phyloP scores from a whole-genome alignment of 2,113 vertebrate genomes.

The Ammodytes marinus region DNA sequence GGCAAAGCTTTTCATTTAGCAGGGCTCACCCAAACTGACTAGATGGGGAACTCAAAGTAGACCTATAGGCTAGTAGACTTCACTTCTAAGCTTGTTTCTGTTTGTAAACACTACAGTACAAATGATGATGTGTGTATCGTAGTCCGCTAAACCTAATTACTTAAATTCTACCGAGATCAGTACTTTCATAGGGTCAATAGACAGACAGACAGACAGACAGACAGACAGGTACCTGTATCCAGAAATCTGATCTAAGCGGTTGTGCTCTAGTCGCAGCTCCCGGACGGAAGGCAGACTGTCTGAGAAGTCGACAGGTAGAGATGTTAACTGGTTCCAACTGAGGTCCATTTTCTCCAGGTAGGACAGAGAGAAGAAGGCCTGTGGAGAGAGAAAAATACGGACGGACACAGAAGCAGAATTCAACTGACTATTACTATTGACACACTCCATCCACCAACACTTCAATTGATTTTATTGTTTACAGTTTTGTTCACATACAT shows the following conservation, averaged over 20 bases:
- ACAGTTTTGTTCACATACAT: not conserved
- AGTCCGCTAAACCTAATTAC: too few species aligned
- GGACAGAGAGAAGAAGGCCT: slow-evolving; percentile 80
- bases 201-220: not conserved
- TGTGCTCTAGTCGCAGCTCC: slow-evolving; percentile 79
- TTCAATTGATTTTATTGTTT: not conserved
- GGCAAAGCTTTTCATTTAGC: too few species aligned
- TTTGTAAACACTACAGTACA: too few species aligned
- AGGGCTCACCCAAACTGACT: too few species aligned
- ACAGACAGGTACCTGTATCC: slow-evolving; percentile 61
- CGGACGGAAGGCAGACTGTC: slow-evolving; percentile 75
- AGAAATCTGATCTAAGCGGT: slow-evolving; percentile 66
- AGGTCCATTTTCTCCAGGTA: slow-evolving; percentile 86
- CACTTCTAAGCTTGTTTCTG: too few species aligned
- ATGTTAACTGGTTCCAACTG: slow-evolving; percentile 75
- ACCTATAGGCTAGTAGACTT: too few species aligned
- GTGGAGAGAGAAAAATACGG: not conserved
- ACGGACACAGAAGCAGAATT: not conserved
- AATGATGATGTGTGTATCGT: too few species aligned
- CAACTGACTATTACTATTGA: not conserved
- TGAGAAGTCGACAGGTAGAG: slow-evolving; percentile 78
- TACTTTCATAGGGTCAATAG: too few species aligned
- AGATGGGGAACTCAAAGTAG: too few species aligned
- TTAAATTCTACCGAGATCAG: too few species aligned
- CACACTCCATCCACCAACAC: not conserved